Evolutionary conservation across 1,140 invertebrate genomes (phyloP).

Genomic region (Melipona quadrifasciata): DNA sequence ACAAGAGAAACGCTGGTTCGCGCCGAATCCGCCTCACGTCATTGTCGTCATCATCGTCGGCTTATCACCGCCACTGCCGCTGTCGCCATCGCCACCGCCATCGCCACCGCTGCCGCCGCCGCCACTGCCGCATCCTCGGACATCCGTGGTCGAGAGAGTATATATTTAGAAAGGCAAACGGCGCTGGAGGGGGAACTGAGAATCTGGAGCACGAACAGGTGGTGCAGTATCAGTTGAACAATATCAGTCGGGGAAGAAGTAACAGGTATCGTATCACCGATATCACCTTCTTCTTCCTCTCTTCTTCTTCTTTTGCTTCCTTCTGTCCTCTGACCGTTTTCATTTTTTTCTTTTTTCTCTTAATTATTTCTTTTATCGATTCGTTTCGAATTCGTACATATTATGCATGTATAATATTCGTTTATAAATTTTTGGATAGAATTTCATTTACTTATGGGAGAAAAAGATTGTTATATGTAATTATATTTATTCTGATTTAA

Average conservation of each 20-base stretch:
- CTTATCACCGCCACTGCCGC: too few relatives aligned
- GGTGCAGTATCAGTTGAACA: slow-evolving; percentile 45
- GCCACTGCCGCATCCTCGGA: not conserved
- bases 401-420: too few relatives aligned
- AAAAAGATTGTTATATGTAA: too few relatives aligned
- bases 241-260: slow-evolving; percentile 37
- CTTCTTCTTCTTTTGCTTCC: not conserved
- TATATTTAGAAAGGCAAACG: not conserved
- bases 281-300: not conserved
- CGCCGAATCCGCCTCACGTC: not conserved
- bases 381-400: not conserved
- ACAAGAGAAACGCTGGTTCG: not conserved
- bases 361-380: not conserved
- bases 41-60: too few relatives aligned
- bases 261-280: slow-evolving; percentile 54
- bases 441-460: too few relatives aligned
- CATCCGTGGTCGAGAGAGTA: not conserved
- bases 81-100: too few relatives aligned
- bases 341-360: too few relatives aligned
- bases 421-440: too few relatives aligned
- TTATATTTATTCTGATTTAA: too few relatives aligned
- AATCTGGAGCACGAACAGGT: slow-evolving; percentile 60
- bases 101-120: not conserved
- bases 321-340: not conserved
- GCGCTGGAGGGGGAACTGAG: not conserved